phyloP scores from a whole-genome alignment of 2,797 vertebrate species.

The Nannoperca obscura region DNA sequence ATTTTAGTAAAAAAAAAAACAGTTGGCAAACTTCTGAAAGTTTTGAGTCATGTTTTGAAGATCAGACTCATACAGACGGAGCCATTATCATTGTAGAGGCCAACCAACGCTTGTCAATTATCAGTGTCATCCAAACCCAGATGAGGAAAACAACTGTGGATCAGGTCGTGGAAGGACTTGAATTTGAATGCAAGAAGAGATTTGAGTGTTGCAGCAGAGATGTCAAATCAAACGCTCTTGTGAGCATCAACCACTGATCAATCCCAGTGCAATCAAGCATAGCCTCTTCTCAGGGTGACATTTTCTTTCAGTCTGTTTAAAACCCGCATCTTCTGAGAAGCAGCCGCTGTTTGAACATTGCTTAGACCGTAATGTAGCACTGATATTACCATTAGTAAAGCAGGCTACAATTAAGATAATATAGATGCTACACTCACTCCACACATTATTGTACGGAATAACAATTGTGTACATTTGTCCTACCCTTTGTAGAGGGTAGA shows the following conservation, averaged over 20 bases:
- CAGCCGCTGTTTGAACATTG: constrained; percentile 49
- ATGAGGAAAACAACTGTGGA: constrained; percentile 67
- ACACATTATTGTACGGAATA: neutral
- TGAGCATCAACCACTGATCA: constrained; percentile 80
- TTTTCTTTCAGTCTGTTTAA: constrained; percentile 70
- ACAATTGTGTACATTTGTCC: neutral
- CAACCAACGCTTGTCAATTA: constrained; percentile 70
- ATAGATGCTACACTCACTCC: constrained; percentile 25
- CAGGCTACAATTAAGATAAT: constrained; percentile 34
- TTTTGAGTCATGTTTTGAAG: constrained; percentile 35
- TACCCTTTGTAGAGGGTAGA: neutral
- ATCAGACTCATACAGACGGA: constrained; percentile 32
- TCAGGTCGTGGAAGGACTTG: constrained; percentile 69
- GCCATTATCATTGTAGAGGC: constrained; percentile 42
- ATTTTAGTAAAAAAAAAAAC: constrained; percentile 23
- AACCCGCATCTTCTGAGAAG: constrained; percentile 49
- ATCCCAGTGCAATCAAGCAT: constrained; percentile 78
- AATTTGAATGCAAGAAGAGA: constrained; percentile 76
- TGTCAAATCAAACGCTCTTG: constrained; percentile 80
- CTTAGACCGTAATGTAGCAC: constrained; percentile 23
- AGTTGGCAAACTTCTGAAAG: constrained; percentile 39
- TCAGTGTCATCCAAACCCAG: constrained; percentile 57
- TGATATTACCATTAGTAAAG: constrained; percentile 26
- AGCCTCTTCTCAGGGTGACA: constrained; percentile 80
- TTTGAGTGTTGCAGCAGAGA: constrained; percentile 75